phyloP scores from a whole-genome alignment of 2,113 vertebrate species.

The Narcine bancroftii region DNA sequence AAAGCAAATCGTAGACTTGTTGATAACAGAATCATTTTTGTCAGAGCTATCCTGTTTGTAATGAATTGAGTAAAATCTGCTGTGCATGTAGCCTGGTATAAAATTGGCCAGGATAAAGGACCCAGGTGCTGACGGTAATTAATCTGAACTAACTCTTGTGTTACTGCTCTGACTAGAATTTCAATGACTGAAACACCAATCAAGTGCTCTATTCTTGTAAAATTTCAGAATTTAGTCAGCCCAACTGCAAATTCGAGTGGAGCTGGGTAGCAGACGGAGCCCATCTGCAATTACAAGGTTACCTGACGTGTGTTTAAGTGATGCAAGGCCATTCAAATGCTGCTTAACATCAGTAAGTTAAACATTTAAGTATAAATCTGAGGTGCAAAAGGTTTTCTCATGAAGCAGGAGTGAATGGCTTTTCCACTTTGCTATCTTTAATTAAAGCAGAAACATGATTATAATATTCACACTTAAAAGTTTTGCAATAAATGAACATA shows the following conservation, averaged over 20 bases:
- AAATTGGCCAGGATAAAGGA: slow-evolving; percentile 24
- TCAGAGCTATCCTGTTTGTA: not conserved
- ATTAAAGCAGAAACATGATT: not conserved
- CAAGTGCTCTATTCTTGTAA: not conserved
- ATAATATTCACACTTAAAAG: not conserved
- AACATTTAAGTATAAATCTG: not conserved
- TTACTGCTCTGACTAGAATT: slow-evolving; percentile 27
- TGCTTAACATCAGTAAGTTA: not conserved
- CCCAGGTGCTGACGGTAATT: slow-evolving; percentile 34
- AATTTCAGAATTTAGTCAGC: not conserved
- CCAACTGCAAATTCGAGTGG: not conserved
- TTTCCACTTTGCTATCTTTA: not conserved
- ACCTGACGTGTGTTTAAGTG: not conserved
- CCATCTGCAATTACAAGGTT: not conserved
- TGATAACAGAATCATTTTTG: not conserved
- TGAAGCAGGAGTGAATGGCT: not conserved
- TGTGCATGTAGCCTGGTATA: not conserved
- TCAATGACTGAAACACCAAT: slow-evolving; percentile 18
- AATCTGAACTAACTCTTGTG: slow-evolving; percentile 32
- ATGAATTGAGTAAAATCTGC: not conserved
- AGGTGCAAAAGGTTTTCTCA: not conserved
- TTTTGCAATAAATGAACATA: not conserved
- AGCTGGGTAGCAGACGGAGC: not conserved
- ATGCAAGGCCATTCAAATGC: not conserved
- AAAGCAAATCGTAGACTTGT: not conserved